Evolutionary conservation across 1,140 invertebrate genomes (phyloP), one percentile per base, ranked within the genome.

Genomic region (Condylostylus longicornis): DNA sequence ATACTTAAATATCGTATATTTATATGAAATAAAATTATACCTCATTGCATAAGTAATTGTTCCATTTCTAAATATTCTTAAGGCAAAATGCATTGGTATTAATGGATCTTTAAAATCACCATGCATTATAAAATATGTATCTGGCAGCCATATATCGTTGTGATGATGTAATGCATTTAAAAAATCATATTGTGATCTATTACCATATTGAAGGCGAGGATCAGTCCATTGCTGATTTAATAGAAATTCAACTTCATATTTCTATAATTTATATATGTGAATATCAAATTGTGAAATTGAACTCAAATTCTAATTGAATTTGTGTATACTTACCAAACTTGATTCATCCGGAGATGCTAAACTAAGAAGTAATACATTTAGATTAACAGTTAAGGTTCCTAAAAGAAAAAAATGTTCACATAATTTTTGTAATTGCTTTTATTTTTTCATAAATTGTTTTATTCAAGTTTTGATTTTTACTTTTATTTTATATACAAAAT

Each of bases 61-160:
- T 56, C 87, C 87, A 57, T 91, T 89, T 48, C 81, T 75, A 62
- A 78, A 88, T 54, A 93, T 87, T 51, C 83, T 72, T 51, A 91
- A 71, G 41, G 85, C 82, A 50, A 91, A 87, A 68, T 90, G 82
- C 57, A 85, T 79, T 30, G 85, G 86, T 60, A 85, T 85, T 49
- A 89, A 75, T 23, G 84, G 82, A 63, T 86, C 79, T 68, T 89
- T 88, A 64, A 90, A 89, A 62, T 90, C 85, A 38, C 86, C 86
- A 63, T 90, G 86, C 79, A 90, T 90, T 57, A 90, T 89, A 67
- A 90, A 90, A 63, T 90, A 90, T 18, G 85, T 89, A 63, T 91
- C 86, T 29, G 87, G 86, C 46, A 88, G 71, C 86, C 86, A 91
- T 52, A 91, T 79, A 50, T 83, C 74, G 50, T 83, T 74, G 64